Base-by-base conservation (phyloP, 2,888 invertebrate species). In the Baronia brevicornis region DNA sequence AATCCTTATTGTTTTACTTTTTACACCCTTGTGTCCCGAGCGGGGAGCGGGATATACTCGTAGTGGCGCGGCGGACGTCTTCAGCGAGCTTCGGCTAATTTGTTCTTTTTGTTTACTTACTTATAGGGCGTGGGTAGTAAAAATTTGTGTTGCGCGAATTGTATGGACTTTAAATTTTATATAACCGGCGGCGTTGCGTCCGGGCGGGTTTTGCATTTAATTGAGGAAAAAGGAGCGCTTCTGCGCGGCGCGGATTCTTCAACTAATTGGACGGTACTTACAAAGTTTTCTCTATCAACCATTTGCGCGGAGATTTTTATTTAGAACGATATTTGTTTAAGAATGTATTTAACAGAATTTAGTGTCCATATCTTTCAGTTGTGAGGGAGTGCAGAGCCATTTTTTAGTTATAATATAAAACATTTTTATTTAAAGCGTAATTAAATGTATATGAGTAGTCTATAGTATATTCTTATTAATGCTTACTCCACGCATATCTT, bases 1-100 rank as follows among this genome's bases (percentile, higher is more conserved):
- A 78, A 77, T 84, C 78, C 80, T 79, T 79, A 82, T 84, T 82
- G 82, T 84, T 80, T 80, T 79, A 82, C 82, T 84, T 82, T 84
- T 84, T 82, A 82, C 84, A 84, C 84, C 79, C 80, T 84, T 80
- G 84, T 80, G 80, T 72, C 75, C 67, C 77, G 64, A 48, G 73
- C 51, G 70, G 72, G 71, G 64, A 48, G 73, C 51, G 70, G 72
- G 71, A 65, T 60, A 58, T 60, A 58, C n/a, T n/a, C n/a, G n/a
- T n/a, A n/a, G n/a, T n/a, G 61, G 59, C 51, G 57, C 54, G 64
- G 71, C 65, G 69, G 70, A 64, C 70, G 66, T 71, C 75, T 71
- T 66, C 55, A 59, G 58, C 68, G 54, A 69, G 57, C 56, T 52
- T 59, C 47, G 59, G 70, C 70, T 80, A 80, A 78, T 82, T 82